Evolutionary conservation across 2,797 vertebrate genomes (phyloP), one percentile per base, ranked within the genome.

Genomic region (Neosalanx taihuensis): DNA sequence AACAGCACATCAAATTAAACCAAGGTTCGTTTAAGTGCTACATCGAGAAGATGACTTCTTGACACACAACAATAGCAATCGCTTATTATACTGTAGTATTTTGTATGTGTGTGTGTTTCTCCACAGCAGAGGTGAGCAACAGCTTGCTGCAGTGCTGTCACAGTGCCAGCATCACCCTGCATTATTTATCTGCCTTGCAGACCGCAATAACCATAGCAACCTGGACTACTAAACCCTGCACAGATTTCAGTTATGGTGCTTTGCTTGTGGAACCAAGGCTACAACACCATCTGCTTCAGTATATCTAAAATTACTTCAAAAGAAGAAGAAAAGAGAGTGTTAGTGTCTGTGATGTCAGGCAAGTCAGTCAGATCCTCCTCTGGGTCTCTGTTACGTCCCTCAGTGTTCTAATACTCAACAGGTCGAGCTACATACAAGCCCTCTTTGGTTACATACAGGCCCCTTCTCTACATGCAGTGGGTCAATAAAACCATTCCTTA

Each of bases 171-270:
- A 87, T 90, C 91, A 88, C 85, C 82, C 90, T 93, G 90, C 90
- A 93, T 92, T 90, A 92, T 92, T 93, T 90, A 92, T 92, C 89
- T 64, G 81, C 87, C 88, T 75, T 89, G 87, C 89, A 89, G 89
- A 90, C 86, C 87, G 82, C 84, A 83, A 89, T 93, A 90, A 90
- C 91, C 90, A 92, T 92, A 88, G 92, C 89, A 93, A 92, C 92
- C 78, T n/a, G 78, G 84, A 82, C 72, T 76, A 76, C 79, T 75
- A 30, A 20, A 57, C 10, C 56, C 7, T 6, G 18, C 5, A 5
- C 56, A 23, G 18, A 37, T 57, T 56, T 67, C 65, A 20, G 67
- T 58, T 30, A 13, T 69, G n/a, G n/a, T 59, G 31, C 6, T 26
- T 30, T 37, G 67, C 18, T 53, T 29, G 12, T 56, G 2, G 12